Conservation (phyloP, 1,140 invertebrate genomes). For the Theocolax elegans region DNA sequence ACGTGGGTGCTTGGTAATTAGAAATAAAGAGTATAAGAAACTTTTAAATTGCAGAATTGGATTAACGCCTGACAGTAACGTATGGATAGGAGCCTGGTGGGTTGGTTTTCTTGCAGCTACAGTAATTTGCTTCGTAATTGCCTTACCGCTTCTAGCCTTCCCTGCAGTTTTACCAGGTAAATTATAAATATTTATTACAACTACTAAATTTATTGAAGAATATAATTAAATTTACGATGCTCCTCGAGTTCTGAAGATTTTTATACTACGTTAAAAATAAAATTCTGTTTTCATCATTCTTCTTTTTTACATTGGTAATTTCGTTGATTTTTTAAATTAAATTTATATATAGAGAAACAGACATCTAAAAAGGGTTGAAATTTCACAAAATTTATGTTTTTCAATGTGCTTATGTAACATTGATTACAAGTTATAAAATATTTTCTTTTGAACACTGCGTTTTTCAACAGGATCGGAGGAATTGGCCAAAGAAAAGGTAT, state of each 20-base stretch:
- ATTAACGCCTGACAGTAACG: constrained; percentile 77
- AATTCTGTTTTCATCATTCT: too few relatives aligned
- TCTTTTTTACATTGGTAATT: too few relatives aligned
- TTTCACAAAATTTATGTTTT: too few relatives aligned
- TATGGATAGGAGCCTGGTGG: constrained; percentile 91
- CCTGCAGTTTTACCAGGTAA: constrained; percentile 77
- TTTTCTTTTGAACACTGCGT: neutral
- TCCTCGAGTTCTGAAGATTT: too few relatives aligned
- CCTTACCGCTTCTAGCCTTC: constrained; percentile 78
- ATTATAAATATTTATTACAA: constrained; percentile 22
- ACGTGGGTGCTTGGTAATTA: too few relatives aligned
- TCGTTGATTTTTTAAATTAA: too few relatives aligned
- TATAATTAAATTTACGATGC: neutral
- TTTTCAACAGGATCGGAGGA: constrained; percentile 70
- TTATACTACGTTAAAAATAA: too few relatives aligned
- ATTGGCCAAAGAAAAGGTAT: constrained; percentile 74
- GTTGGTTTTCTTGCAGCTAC: constrained; percentile 80
- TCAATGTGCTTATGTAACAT: constrained; percentile 20
- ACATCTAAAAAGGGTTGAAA: too few relatives aligned
- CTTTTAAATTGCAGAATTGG: constrained; percentile 68
- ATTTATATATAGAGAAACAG: too few relatives aligned
- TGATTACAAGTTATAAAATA: too few relatives aligned
- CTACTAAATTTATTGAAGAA: neutral
- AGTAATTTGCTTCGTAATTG: constrained; percentile 73
- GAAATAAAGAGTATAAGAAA: neutral